Percentiles rank a stretch among this genome's conserved stretches.
These are phyloP conservation scores for Cynopterus sphinx DNA, from an alignment of 2,797 vertebrate genomes.

Conservation along the genomic window DNA sequence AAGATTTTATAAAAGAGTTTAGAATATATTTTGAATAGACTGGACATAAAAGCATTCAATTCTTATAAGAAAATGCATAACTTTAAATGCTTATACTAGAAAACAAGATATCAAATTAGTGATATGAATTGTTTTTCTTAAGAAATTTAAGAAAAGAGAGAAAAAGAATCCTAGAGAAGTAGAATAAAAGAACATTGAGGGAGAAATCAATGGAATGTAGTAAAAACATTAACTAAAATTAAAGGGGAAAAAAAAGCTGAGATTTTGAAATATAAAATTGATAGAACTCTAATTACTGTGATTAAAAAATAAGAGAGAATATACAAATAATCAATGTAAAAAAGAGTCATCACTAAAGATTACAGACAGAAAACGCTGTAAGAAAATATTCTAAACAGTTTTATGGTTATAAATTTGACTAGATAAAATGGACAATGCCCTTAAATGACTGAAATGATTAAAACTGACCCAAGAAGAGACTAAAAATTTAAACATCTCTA, in stretches of 20 bases:
- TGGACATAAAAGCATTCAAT: background rate
- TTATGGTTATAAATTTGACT: background rate
- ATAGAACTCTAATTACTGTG: background rate
- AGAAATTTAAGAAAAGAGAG: background rate
- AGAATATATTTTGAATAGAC: background rate
- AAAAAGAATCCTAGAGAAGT: background rate
- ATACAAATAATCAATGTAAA: background rate
- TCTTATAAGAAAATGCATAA: background rate
- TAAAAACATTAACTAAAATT: background rate
- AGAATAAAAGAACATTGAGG: background rate
- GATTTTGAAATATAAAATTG: background rate
- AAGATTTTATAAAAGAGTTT: background rate
- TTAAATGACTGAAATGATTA: background rate
- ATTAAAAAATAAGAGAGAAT: background rate
- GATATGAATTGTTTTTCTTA: background rate
- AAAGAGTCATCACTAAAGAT: background rate
- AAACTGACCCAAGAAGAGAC: background rate
- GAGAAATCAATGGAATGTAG: background rate
- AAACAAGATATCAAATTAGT: background rate
- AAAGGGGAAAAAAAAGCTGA: background rate
- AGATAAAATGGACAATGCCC: background rate
- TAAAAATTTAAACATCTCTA: background rate
- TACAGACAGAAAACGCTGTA: background rate
- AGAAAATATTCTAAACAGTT: background rate
- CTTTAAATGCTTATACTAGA: background rate